Evolutionary conservation across 2,797 vertebrate species (phyloP), one percentile per base, ranked within the genome.

Genomic region (Phrynocephalus forsythii): DNA sequence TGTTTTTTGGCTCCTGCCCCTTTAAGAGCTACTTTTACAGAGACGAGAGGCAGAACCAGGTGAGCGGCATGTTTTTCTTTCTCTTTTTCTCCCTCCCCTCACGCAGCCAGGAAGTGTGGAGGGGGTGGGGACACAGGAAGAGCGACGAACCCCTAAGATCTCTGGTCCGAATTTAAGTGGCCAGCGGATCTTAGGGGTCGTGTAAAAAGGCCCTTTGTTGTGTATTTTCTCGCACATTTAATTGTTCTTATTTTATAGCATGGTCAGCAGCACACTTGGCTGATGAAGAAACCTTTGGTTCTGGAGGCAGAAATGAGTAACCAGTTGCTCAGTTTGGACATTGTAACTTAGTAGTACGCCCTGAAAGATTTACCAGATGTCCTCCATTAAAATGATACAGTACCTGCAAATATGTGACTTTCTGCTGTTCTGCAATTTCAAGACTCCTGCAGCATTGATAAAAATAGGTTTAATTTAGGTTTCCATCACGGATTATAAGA

Each of bases 231-330:
- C 24, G 38, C 22, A 52, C 28, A 3, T 75, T 67, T 24, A 16
- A 63, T 28, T 71, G 72, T 72, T 79, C 72, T 38, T 5, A 10
- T 26, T 84, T 79, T 84, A 79, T 5, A 63, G 13, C 60, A 63
- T 6, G 16, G 28, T 79, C 7, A 4, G 13, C 33, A 33, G 8
- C 52, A 33, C 11, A 26, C 13, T 38, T 69, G 15, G 60, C 68
- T 79, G 60, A 33, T 67, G 67, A 82, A 75, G 28, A 18, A 33
- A 10, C 48, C 30, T 50, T 8, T 48, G 2, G 8, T 28, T 69
- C 84, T 33, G 44, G 48, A 79, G 20, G n/a, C 30, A 18, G 69
- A 79, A 86, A 86, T 79, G 20, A 83, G 24, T 48, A 87, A n/a
- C 11, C 30, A 15, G 78, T 78, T 78, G 1, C 16, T 69, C 15